Percentiles rank a stretch among this genome's conserved stretches.
Evolutionary conservation across 2,113 vertebrate genomes (phyloP).

Genomic region (Sakesphorus luctuosus): DNA sequence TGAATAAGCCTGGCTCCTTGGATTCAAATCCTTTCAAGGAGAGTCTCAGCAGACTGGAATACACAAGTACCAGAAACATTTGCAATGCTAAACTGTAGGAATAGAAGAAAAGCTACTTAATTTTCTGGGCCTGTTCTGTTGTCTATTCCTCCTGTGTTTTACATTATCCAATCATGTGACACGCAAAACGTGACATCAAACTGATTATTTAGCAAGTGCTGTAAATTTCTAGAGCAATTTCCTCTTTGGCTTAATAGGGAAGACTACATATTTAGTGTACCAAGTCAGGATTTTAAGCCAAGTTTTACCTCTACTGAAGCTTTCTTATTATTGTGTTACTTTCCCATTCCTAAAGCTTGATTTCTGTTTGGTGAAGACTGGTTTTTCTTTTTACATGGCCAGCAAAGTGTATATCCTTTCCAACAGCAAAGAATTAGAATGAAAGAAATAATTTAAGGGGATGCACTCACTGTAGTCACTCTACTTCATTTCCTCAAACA

Average conservation of each 20-base stretch:
- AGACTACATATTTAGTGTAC: not conserved
- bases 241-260: not conserved
- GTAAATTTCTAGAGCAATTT: not conserved
- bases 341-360: not conserved
- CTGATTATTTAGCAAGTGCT: not conserved
- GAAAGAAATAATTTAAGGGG: constrained; percentile 39
- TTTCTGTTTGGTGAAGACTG: not conserved
- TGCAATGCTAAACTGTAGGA: not conserved
- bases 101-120: not conserved
- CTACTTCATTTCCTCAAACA: constrained; percentile 38
- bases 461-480: constrained; percentile 16
- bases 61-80: not conserved
- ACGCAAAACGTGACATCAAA: not conserved
- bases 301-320: not conserved
- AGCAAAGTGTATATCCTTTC: not conserved
- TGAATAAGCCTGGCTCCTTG: not conserved
- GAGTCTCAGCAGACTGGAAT: not conserved
- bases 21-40: not conserved
- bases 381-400: not conserved
- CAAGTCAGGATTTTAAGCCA: not conserved
- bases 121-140: not conserved
- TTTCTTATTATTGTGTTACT: not conserved
- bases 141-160: not conserved
- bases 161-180: not conserved
- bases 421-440: constrained; percentile 14